Conservation (phyloP, 2,797 vertebrate species). For the Apodemus agrarius region DNA sequence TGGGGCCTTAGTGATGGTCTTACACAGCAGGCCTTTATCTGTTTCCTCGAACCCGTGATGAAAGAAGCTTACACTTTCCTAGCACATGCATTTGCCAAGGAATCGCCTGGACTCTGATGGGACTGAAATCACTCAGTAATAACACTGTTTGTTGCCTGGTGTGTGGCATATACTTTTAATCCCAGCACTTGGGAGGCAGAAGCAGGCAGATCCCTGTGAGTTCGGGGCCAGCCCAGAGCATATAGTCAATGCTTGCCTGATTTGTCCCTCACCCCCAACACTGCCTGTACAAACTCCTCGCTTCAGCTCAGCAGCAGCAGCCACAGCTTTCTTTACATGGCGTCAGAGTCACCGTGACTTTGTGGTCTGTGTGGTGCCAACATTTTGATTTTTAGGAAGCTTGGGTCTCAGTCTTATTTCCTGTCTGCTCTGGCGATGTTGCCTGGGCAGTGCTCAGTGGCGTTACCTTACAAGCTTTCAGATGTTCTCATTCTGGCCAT, state of each 20-base stretch:
- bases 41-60: not conserved
- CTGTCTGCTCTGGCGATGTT: not conserved
- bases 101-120: not conserved
- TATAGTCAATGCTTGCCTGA: not conserved
- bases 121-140: fast-evolving
- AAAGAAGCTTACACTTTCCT: not conserved
- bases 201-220: not conserved
- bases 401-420: not conserved
- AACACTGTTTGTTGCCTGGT: not conserved
- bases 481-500: no score
- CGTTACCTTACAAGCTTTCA: not conserved
- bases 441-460: no score
- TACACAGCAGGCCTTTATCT: not conserved
- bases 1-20: not conserved
- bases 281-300: fast-evolving
- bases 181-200: not conserved
- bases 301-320: not conserved
- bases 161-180: not conserved
- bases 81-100: not conserved
- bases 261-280: not conserved
- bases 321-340: fast-evolving
- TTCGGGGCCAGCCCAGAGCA: not conserved
- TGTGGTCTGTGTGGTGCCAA: not conserved
- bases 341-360: not conserved
- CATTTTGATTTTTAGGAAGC: not conserved